Conservation (phyloP, 2,888 invertebrate species). For the Tetranychus truncatus region DNA sequence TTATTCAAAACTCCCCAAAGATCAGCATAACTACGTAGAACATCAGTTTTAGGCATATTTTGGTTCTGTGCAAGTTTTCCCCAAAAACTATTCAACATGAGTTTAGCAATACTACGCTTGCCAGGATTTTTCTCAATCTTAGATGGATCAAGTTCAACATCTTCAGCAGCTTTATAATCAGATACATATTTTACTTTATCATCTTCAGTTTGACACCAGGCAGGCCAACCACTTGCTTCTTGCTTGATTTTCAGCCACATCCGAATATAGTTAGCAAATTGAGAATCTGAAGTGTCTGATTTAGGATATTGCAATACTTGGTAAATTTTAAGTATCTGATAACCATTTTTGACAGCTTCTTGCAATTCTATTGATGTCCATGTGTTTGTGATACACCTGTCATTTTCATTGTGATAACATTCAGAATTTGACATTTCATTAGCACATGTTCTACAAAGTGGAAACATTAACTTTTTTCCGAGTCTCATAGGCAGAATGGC, state of each 20-base stretch:
- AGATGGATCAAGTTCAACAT: not conserved
- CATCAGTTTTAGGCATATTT: too few species aligned
- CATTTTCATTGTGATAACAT: too few species aligned
- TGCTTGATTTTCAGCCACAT: slow-evolving; percentile 29
- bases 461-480: slow-evolving; percentile 21
- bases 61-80: too few species aligned
- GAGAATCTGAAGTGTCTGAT: slow-evolving; percentile 21
- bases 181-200: not conserved
- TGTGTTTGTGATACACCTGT: too few species aligned
- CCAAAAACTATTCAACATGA: too few species aligned
- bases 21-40: too few species aligned
- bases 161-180: not conserved
- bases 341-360: too few species aligned
- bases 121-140: not conserved
- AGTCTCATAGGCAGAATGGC: slow-evolving; percentile 28
- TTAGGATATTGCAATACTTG: slow-evolving; percentile 28
- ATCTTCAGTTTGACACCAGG: slow-evolving; percentile 21
- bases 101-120: too few species aligned
- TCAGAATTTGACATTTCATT: too few species aligned
- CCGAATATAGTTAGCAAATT: slow-evolving; percentile 28
- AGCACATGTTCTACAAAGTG: too few species aligned
- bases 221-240: slow-evolving; percentile 28
- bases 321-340: slow-evolving; percentile 22
- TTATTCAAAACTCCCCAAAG: too few species aligned
- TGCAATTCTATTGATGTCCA: too few species aligned